Evolutionary conservation across 2,797 vertebrate genomes (phyloP), one percentile per base, ranked within the genome.

Genomic region (Oceanodroma leucorhoa): DNA sequence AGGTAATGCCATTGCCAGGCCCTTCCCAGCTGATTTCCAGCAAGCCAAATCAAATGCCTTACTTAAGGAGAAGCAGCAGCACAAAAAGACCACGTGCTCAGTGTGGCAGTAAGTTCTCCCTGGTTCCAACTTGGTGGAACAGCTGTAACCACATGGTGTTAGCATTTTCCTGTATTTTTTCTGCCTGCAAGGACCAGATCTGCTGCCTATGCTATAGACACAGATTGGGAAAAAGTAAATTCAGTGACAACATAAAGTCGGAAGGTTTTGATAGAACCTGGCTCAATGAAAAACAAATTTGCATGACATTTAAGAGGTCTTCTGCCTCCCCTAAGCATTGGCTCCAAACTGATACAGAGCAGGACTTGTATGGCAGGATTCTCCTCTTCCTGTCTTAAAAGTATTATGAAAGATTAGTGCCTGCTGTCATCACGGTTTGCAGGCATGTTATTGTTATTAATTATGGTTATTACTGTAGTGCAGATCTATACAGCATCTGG

Each of bases 381-480:
- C 66, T 94, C 83, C 91, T 90, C 93, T 95, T 97, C 93, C 95
- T 96, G 95, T 93, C 93, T 95, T 95, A 94, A 96, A 95, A 96
- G 88, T 95, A 94, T 96, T 96, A 95, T 67, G 91, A 94, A 96
- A 94, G 91, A 96, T 96, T 87, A 95, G 71, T 94, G 95, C 88
- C 83, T 90, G 90, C 86, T 94, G 93, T 94, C 96, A 92, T 87
- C 77, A 41, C 77, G 89, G 66, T 93, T 97, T 94, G 86, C 93
- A 89, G 83, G 90, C 95, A 91, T 79, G 83, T 94, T 94, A 96
- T 96, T 95, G 91, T 96, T 97, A 94, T 96, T 96, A 95, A 96
- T 96, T 94, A 94, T 2, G 29, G 80, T 64, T 91, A 94, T 97
- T 96, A 97, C 80, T 41, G 54, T 34, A 84, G 70, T 4, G 1